phyloP scores from a whole-genome alignment of 2,888 invertebrate species.

The Caenorhabditis wallacei region DNA sequence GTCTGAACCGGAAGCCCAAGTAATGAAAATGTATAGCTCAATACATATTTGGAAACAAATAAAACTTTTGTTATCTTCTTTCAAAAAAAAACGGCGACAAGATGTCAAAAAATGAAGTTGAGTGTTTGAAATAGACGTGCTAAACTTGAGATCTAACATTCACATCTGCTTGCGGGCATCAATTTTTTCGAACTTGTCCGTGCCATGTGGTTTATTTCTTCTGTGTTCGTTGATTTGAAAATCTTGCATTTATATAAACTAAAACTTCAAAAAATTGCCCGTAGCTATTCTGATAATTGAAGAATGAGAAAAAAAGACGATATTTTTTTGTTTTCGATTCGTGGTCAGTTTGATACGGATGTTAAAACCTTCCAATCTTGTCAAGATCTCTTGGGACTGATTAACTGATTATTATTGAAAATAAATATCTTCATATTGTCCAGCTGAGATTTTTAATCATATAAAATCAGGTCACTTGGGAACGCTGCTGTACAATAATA shows the following conservation, averaged over 20 bases:
- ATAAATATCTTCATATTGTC: too few relatives aligned
- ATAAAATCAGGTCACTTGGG: slow-evolving; percentile 4
- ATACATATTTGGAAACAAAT: too few relatives aligned
- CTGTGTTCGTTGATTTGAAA: slow-evolving; percentile 1
- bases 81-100: not conserved
- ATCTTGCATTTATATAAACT: not conserved
- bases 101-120: slow-evolving; percentile 29
- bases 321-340: too few relatives aligned
- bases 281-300: not conserved
- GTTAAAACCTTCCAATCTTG: too few relatives aligned
- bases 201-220: slow-evolving; percentile 28
- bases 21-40: too few relatives aligned
- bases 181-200: slow-evolving; percentile 21
- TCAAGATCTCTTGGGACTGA: too few relatives aligned
- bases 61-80: not conserved
- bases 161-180: slow-evolving; percentile 33
- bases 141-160: slow-evolving; percentile 32
- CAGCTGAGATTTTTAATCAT: not conserved
- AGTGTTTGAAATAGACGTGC: slow-evolving; percentile 33
- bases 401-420: too few relatives aligned
- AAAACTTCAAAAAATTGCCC: not conserved
- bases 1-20: too few relatives aligned
- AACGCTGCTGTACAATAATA: not conserved
- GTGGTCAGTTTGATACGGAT: too few relatives aligned
- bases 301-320: too few relatives aligned